Evolutionary conservation across 2,113 vertebrate genomes (phyloP), one percentile per base, ranked within the genome.

Genomic region (Halcyon senegalensis): DNA sequence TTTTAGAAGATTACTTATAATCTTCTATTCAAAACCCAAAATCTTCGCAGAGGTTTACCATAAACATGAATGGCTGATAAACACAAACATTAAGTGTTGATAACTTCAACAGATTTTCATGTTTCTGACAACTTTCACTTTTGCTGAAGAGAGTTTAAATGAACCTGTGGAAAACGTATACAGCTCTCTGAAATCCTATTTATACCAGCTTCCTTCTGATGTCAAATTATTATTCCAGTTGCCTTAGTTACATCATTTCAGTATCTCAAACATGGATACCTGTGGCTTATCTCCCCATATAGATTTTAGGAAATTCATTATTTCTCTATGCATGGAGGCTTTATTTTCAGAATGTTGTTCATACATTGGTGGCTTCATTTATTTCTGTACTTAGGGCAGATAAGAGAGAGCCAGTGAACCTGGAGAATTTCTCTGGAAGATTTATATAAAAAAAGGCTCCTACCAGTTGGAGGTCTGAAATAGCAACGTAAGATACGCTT

Each of bases 211-310:
- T 21, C 87, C 46, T 94, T 79, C 67, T 95, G 84, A 80, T 94
- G 91, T 93, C 88, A 93, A 88, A 74, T 96, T 80, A 88, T 88
- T 91, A 90, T 75, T 93, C 81, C 79, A 96, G 94, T 91, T 97
- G 92, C 91, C 89, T 97, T 92, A 95, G 91, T 30, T 92, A 89
- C 87, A 95, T 91, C 81, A 95, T 84, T 82, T 89, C 35, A 60
- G 73, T 41, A 87, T 73, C 93, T 94, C 69, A 92, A 58, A 94
- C 91, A 94, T 44, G 58, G 79, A 92, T 79, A 89, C 81, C 80
- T 72, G 58, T 73, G 91, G 74, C 69, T 96, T 91, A 97, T 90
- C 91, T 68, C 60, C 93, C 67, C 83, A 94, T 89, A 81, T 31
- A 94, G 37, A 93, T 84, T 90, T 87, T 58, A 75, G 83, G 85